Conservation (phyloP, 2,113 vertebrate species). For the Gnathonemus longibarbis region DNA sequence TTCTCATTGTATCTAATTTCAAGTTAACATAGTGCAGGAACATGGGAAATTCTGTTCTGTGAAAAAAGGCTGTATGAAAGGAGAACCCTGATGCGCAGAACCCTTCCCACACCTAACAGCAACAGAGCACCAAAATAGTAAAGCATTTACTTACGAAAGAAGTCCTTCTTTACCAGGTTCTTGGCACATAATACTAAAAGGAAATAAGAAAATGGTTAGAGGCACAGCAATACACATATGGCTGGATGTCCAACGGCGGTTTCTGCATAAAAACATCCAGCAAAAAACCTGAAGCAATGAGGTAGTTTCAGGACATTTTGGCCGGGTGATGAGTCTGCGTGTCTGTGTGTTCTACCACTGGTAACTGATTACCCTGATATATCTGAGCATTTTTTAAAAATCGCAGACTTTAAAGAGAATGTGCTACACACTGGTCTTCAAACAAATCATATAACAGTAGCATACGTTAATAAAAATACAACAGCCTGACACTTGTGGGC, state of each 20-base stretch:
- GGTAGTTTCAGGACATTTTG: background rate
- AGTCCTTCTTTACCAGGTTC: conserved; percentile 99
- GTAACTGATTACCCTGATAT: background rate
- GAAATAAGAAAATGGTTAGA: conserved; percentile 33
- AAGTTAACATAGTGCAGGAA: background rate
- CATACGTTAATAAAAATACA: background rate
- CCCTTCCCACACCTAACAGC: background rate
- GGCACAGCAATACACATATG: background rate
- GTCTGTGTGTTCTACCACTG: background rate
- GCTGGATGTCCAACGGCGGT: background rate
- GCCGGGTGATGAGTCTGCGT: background rate
- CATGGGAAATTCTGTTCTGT: background rate
- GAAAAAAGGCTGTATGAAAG: background rate
- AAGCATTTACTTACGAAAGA: conserved; percentile 89
- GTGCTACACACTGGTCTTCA: background rate
- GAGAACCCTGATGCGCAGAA: background rate
- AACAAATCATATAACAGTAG: background rate
- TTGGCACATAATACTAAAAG: conserved; percentile 94
- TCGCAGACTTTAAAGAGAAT: background rate
- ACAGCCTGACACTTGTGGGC: background rate
- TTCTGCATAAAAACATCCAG: background rate
- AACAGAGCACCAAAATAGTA: background rate
- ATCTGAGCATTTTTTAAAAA: background rate
- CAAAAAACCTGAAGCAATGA: background rate
- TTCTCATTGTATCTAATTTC: background rate